Evolutionary conservation across 2,888 invertebrate genomes (phyloP), one percentile per base, ranked within the genome.

Genomic region (Tipula vernalis): DNA sequence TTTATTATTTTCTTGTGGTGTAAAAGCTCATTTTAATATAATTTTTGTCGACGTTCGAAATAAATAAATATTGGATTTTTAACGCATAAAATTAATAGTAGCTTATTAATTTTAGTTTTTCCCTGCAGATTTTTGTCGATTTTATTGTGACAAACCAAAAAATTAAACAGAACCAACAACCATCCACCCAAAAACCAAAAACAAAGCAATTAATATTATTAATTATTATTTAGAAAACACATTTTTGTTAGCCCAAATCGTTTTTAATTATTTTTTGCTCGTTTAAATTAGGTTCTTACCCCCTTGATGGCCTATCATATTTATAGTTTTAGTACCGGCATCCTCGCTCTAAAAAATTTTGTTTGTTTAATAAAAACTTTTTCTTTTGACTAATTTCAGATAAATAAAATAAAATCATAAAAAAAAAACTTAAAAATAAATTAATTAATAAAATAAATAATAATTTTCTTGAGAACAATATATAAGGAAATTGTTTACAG

Each of bases 301-400:
- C 96, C 97, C 97, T 96, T 98, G 98, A 93, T 96, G 95, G 93
- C 95, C 95, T 94, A 98, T 94, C 95, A 95, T 95, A 93, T 96
- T 95, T 94, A 97, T 93, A 91, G 97, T 97, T 94, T 96, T 95
- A 93, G 96, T 95, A 92, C 97, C 98, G 92, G 96, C 95, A 92
- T 98, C 97, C 94, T 97, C 96, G 94, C 97, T 97, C 97, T 98
- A 95, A 88, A 88, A 88, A 88, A 88, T 87, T 84, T 15, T 84
- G 39, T 84, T 84, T 84, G 84, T 84, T 13, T 39, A 84, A 84
- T 39, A 39, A 12, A 39, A 84, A 84, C 84, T 13, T n/a, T 84
- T 39, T 36, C 3, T 36, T 39, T 39, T 39, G 6, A 84, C 13
- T 84, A 71, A 71, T 71, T 71, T 71, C 71, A 71, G 18, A 71